Evolutionary conservation across 2,797 vertebrate species (phyloP).

Genomic region (Poeciliopsis turneri): DNA sequence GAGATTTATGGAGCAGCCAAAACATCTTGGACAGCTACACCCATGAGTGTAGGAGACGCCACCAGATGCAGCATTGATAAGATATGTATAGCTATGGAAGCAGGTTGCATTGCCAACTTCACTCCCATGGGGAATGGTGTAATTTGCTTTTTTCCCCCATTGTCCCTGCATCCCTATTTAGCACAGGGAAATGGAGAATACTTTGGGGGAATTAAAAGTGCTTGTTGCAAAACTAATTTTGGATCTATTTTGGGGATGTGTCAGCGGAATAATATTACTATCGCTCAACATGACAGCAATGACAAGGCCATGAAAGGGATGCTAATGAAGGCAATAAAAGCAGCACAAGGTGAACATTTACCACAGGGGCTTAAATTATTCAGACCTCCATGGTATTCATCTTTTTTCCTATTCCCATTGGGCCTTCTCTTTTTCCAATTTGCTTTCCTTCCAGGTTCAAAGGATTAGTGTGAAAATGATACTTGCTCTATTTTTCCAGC

Average conservation of each 20-base stretch:
- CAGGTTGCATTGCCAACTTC: constrained; percentile 65
- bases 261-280: constrained; percentile 45
- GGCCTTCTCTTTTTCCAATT: constrained; percentile 31
- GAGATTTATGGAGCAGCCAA: constrained; percentile 55
- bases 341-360: constrained; percentile 62
- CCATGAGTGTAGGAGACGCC: constrained; percentile 54
- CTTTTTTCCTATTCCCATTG: constrained; percentile 45
- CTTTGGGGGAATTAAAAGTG: constrained; percentile 70
- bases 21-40: constrained; percentile 57
- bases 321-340: constrained; percentile 72
- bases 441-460: constrained; percentile 37
- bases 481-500: constrained; percentile 29
- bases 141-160: constrained; percentile 69
- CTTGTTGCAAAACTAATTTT: constrained; percentile 68
- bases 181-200: constrained; percentile 59
- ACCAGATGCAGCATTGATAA: constrained; percentile 66
- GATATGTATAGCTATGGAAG: constrained; percentile 66
- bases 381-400: constrained; percentile 57
- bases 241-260: constrained; percentile 69
- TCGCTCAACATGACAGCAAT: constrained; percentile 52
- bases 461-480: constrained; percentile 56
- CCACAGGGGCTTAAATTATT: constrained; percentile 68
- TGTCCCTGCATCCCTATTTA: constrained; percentile 61
- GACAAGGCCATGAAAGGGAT: constrained; percentile 65
- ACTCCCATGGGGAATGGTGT: constrained; percentile 54